These are phyloP conservation scores for Lasius fuliginosus DNA, from an alignment of 2,888 invertebrate genomes.

Conservation along the genomic window DNA sequence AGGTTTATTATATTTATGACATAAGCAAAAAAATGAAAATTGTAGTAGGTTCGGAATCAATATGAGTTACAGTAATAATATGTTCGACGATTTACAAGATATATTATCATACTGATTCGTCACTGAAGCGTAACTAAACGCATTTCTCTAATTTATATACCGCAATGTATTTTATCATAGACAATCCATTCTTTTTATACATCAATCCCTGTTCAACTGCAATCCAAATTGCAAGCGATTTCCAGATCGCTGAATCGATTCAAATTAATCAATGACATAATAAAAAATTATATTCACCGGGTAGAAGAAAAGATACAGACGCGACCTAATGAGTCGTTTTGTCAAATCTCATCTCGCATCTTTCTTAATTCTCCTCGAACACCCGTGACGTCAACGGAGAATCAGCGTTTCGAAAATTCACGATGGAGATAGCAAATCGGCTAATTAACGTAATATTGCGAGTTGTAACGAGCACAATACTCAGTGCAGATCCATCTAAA, in stretches of 20 bases:
- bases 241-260: conserved; percentile 26
- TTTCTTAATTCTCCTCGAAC: not conserved
- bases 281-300: conserved; percentile 33
- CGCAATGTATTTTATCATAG: not conserved
- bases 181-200: not conserved
- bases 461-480: conserved; percentile 20
- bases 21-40: not conserved
- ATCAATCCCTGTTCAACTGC: not conserved
- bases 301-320: not conserved
- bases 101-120: not conserved
- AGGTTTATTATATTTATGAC: conserved; percentile 7
- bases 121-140: not conserved
- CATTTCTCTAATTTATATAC: conserved; percentile 18
- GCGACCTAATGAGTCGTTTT: conserved; percentile 5
- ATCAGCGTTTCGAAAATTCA: not conserved
- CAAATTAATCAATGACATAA: conserved; percentile 32
- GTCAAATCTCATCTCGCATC: conserved; percentile 25
- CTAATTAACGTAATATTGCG: conserved; percentile 37
- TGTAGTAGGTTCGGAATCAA: not conserved
- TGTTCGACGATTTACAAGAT: not conserved
- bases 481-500: conserved; percentile 18
- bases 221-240: not conserved
- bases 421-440: conserved; percentile 23
- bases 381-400: conserved; percentile 23
- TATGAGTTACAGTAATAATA: not conserved